Percentiles rank a stretch among this genome's conserved stretches.
phyloP scores from a whole-genome alignment of 1,140 invertebrate species.

The Drosophila bifasciata region DNA sequence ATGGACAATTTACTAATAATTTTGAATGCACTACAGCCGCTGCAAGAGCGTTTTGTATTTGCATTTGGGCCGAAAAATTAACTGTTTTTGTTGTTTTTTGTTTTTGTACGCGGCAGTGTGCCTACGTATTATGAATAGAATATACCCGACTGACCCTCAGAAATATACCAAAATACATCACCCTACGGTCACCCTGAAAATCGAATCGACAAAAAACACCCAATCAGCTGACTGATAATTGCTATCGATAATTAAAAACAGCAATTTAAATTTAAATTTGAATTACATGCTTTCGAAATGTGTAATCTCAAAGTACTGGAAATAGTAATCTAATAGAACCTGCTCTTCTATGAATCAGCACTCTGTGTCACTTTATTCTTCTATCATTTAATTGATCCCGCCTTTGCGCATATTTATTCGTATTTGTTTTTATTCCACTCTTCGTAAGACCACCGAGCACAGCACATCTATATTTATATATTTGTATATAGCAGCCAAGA shows the following conservation, averaged over 20 bases:
- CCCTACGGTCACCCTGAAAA: too few relatives aligned
- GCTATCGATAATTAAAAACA: too few relatives aligned
- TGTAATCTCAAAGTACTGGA: too few relatives aligned
- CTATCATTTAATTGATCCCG: slow-evolving; percentile 65
- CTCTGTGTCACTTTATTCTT: slow-evolving; percentile 17
- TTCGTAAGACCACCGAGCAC: slow-evolving; percentile 66
- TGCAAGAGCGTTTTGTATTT: slow-evolving; percentile 39
- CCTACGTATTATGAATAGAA: too few relatives aligned
- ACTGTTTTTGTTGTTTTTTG: neutral
- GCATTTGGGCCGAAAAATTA: slow-evolving; percentile 37
- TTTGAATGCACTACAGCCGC: slow-evolving; percentile 56
- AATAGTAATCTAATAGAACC: too few relatives aligned
- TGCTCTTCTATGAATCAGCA: too few relatives aligned
- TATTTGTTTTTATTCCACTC: slow-evolving; percentile 66
- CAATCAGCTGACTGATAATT: too few relatives aligned
- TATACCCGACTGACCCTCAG: too few relatives aligned
- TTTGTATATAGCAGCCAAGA: slow-evolving; percentile 14
- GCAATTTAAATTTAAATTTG: too few relatives aligned
- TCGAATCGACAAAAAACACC: too few relatives aligned
- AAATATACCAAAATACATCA: too few relatives aligned
- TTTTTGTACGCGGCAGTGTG: slow-evolving; percentile 11
- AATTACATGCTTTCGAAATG: too few relatives aligned
- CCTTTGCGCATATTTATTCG: slow-evolving; percentile 30
- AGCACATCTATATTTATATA: slow-evolving; percentile 15
- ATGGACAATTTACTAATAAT: slow-evolving; percentile 21